Percentiles rank a stretch among this genome's conserved stretches.
These are phyloP conservation scores for Cotesia typhae DNA, from an alignment of 1,140 invertebrate genomes.

Conservation along the genomic window DNA sequence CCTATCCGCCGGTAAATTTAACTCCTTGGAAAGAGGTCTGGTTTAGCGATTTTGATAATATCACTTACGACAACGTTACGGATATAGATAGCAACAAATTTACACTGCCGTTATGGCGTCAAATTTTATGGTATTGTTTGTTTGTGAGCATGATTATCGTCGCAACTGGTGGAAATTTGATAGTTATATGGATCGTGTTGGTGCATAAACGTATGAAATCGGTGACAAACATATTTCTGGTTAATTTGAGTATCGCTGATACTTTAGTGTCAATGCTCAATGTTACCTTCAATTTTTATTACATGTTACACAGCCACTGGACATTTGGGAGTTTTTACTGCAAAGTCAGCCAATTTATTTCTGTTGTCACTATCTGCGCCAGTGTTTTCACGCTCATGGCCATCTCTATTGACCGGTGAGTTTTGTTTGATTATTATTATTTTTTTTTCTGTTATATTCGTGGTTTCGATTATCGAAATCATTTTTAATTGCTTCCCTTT, in stretches of 20 bases:
- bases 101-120: constrained; percentile 84
- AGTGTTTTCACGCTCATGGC: constrained; percentile 96
- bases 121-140: constrained; percentile 84
- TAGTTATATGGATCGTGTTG: constrained; percentile 95
- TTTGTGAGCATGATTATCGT: constrained; percentile 90
- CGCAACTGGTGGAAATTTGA: constrained; percentile 91
- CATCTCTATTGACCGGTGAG: constrained; percentile 95
- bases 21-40: constrained; percentile 43
- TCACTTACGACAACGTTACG: constrained; percentile 45
- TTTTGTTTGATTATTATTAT: constrained; percentile 13
- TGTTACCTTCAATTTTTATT: constrained; percentile 92
- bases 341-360: constrained; percentile 93
- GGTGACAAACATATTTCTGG: constrained; percentile 94
- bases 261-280: constrained; percentile 91
- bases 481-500: too few relatives aligned
- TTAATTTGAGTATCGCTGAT: constrained; percentile 94
- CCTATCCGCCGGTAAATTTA: constrained; percentile 41
- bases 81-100: constrained; percentile 66
- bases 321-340: constrained; percentile 93
- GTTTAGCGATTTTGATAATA: constrained; percentile 42
- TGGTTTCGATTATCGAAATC: neutral
- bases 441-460: neutral
- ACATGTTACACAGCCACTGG: constrained; percentile 93
- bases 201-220: constrained; percentile 92
- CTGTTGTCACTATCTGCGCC: constrained; percentile 88